phyloP scores from a whole-genome alignment of 2,888 invertebrate genomes.

The Dendrolimus houi region DNA sequence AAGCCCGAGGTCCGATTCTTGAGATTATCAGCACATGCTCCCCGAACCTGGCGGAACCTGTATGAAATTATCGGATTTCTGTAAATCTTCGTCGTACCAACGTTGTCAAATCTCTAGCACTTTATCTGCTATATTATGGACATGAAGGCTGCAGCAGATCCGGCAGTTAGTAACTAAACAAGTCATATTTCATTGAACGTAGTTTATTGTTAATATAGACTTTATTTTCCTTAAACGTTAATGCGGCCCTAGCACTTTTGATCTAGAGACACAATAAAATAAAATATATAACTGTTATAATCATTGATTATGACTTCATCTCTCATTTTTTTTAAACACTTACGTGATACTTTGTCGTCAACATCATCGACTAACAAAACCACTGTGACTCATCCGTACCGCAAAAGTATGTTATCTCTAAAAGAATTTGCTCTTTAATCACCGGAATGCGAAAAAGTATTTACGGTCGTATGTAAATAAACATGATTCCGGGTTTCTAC shows the following conservation, averaged over 20 bases:
- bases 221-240: background rate
- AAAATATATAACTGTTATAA: background rate
- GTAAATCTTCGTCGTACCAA: no score
- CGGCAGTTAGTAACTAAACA: no score
- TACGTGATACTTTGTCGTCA: slow-evolving; percentile 26
- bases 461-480: slow-evolving; percentile 19
- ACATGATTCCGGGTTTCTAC: slow-evolving; percentile 21
- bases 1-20: no score
- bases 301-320: slow-evolving; percentile 30
- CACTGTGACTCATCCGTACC: slow-evolving; percentile 31
- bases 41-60: no score
- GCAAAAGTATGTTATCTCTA: slow-evolving; percentile 32
- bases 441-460: slow-evolving; percentile 26
- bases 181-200: no score
- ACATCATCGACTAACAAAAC: slow-evolving; percentile 28
- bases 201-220: no score
- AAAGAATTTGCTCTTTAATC: slow-evolving; percentile 29
- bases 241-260: background rate
- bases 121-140: no score
- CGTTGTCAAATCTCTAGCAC: no score
- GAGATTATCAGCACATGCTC: no score
- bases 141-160: no score
- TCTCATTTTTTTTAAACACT: slow-evolving; percentile 36
- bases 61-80: no score
- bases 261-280: background rate